phyloP scores from a whole-genome alignment of 1,140 invertebrate genomes.

The Eupristina koningsbergeri region DNA sequence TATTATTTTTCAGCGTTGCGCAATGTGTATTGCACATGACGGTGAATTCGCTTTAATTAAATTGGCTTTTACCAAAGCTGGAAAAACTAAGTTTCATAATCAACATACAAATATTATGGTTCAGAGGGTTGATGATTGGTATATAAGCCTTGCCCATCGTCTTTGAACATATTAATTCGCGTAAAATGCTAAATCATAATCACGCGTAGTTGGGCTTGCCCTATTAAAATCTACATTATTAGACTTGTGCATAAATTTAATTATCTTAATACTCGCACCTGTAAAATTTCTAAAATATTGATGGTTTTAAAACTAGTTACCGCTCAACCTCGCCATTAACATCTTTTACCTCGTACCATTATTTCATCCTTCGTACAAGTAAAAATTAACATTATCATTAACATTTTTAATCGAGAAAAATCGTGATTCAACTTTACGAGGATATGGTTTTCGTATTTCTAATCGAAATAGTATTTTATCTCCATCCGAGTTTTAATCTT shows the following conservation, averaged over 20 bases:
- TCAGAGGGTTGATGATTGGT: no score
- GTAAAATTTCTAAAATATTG: not conserved
- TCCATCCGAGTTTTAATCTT: not conserved
- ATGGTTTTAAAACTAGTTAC: not conserved
- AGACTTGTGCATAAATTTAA: not conserved
- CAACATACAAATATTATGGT: not conserved
- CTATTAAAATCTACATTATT: not conserved
- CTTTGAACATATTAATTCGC: no score
- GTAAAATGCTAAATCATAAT: no score
- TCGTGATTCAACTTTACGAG: not conserved
- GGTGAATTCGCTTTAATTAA: no score
- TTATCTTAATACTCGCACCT: not conserved
- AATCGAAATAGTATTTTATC: not conserved
- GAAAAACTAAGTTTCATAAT: no score
- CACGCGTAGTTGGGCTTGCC: no score
- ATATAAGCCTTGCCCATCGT: no score
- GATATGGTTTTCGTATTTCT: not conserved
- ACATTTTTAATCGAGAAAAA: not conserved
- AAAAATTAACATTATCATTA: not conserved
- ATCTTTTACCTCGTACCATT: not conserved
- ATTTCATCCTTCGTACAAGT: not conserved
- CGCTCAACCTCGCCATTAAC: not conserved
- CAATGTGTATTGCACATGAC: no score
- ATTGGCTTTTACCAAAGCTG: no score
- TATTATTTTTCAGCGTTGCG: not conserved